Percentiles rank a stretch among this genome's conserved stretches.
phyloP scores from a whole-genome alignment of 1,140 invertebrate species.

The Drosophila mojavensis region DNA sequence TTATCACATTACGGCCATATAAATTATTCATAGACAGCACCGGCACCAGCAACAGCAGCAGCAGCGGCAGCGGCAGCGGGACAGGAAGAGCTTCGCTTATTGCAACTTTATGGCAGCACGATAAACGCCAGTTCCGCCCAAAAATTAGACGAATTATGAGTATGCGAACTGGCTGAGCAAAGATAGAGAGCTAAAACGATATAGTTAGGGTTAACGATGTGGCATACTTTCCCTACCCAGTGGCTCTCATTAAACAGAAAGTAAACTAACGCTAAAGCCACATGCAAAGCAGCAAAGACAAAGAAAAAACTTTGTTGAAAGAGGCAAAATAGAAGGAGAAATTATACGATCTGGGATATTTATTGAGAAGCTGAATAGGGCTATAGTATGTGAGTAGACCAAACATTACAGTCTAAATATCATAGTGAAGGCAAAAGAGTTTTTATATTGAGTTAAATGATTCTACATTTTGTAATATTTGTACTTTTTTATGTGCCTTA shows the following conservation, averaged over 20 bases:
- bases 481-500: no score
- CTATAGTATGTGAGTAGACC: no score
- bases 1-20: conserved; percentile 78
- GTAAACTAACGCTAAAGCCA: no score
- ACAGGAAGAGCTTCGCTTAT: conserved; percentile 42
- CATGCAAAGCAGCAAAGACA: no score
- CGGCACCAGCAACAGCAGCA: background rate
- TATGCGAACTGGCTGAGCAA: conserved; percentile 28
- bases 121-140: conserved; percentile 59
- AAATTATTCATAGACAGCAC: conserved; percentile 68
- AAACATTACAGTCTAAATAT: no score
- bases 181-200: conserved; percentile 24
- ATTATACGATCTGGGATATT: no score
- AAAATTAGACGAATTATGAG: conserved; percentile 48
- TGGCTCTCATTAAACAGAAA: background rate
- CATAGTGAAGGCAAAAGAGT: no score
- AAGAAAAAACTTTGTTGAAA: no score
- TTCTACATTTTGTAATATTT: no score
- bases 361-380: no score
- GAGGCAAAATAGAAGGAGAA: no score
- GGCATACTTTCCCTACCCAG: conserved; percentile 12
- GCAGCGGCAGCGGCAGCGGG: background rate
- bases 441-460: no score
- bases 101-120: conserved; percentile 49
- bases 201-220: conserved; percentile 11